A percentile compares a stretch with the other conserved stretches of the same genome.
These are phyloP conservation scores for Limosa lapponica DNA, from an alignment of 2,797 vertebrate genomes.

Conservation along the genomic window DNA sequence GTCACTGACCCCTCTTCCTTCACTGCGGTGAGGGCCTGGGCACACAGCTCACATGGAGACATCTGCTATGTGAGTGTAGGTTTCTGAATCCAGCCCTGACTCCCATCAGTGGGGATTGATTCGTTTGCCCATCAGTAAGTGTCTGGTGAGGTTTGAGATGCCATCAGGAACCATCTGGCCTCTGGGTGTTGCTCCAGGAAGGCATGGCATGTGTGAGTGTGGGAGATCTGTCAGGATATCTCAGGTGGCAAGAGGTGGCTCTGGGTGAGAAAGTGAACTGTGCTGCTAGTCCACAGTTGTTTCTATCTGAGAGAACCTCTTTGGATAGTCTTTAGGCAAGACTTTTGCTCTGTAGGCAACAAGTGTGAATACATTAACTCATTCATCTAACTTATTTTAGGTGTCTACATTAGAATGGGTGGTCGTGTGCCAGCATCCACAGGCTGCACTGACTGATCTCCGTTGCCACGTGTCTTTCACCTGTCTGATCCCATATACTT, in stretches of 20 bases:
- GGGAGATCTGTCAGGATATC: background rate
- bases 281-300: background rate
- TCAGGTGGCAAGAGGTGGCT: background rate
- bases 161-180: background rate
- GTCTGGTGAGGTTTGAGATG: background rate
- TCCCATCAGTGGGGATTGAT: background rate
- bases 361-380: background rate
- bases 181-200: background rate
- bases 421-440: too few relatives aligned
- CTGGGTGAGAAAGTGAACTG: background rate
- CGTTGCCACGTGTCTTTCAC: background rate
- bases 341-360: background rate
- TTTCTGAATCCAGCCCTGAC: background rate
- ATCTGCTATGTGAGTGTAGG: background rate
- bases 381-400: background rate
- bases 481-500: background rate
- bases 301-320: background rate
- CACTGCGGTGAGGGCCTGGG: background rate
- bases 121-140: background rate
- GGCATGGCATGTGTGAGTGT: accelerated
- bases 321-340: background rate
- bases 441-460: background rate
- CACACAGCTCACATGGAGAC: background rate
- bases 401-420: background rate
- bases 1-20: background rate